Evolutionary conservation across 2,797 vertebrate species (phyloP), one percentile per base, ranked within the genome.

Genomic region (Spinus olivaceus): DNA sequence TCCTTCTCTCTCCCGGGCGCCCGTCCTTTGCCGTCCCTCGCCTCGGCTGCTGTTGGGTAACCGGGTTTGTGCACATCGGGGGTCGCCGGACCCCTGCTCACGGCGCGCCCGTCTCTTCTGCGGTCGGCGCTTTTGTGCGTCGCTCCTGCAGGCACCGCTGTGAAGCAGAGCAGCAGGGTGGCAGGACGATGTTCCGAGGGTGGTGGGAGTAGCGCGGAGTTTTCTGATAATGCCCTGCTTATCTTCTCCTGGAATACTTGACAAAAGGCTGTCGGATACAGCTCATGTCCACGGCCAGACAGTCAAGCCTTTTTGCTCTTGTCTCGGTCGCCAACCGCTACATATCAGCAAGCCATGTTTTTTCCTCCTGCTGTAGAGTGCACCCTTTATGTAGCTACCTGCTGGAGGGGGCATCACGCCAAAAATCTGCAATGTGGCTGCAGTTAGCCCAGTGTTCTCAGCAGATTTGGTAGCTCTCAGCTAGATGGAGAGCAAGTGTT

Each of bases 401-500:
- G 44, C 81, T 70, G 71, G 28, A 88, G 79, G 67, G 78, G 79
- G 78, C 84, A 79, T 72, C 56, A 1, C 5, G 61, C 74, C 81
- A 84, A 72, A 69, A 84, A 69, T 47, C 64, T 77, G 64, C 76
- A 83, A 37, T 39, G 60, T 88, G 92, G 57, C 33, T 92, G 84
- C 89, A 76, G 86, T 54, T 64, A 78, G 12, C 61, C 49, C 1
- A 2, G 18, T 49, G 67, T 39, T 83, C 1, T 2, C 61, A 42
- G 83, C 63, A 72, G 77, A 66, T 72, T 14, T 47, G 47, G n/a
- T 83, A 76, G 61, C 35, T 61, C 53, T 39, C 51, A 56, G n/a
- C 56, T 91, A 81, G 61, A 80, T 60, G 67, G 46, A 61, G 47
- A 81, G 41, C 30, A 22, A 15, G 32, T 76, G 64, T 76, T 84